These are phyloP conservation scores for Anas platyrhynchos DNA, from an alignment of 2,113 vertebrate genomes.

Conservation along the genomic window DNA sequence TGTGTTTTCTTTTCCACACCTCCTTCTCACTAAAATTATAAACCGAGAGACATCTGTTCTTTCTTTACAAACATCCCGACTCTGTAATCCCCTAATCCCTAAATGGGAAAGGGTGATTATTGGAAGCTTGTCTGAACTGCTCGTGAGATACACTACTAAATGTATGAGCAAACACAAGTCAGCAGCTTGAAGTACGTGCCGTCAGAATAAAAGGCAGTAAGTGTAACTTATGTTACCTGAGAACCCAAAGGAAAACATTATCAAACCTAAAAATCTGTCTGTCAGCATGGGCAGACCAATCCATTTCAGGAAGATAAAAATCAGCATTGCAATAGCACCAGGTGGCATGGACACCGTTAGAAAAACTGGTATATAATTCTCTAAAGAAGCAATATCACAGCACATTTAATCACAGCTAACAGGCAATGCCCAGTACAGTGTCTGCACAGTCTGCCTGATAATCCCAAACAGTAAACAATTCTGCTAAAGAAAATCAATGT, in stretches of 20 bases:
- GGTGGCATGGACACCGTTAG: neutral
- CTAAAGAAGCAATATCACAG: neutral
- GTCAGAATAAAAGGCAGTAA: neutral
- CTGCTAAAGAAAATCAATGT: neutral
- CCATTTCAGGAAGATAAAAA: neutral
- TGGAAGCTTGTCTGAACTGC: neutral
- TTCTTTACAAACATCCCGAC: neutral
- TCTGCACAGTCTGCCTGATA: neutral
- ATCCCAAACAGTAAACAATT: neutral
- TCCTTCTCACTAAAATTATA: neutral
- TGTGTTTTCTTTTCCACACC: neutral
- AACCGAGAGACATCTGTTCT: neutral
- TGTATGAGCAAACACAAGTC: neutral
- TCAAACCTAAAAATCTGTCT: neutral
- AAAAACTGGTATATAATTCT: neutral
- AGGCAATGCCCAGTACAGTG: neutral
- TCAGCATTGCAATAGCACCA: neutral
- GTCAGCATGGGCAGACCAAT: neutral
- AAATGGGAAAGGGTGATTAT: neutral
- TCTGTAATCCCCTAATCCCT: conserved; percentile 24
- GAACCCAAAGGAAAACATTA: neutral
- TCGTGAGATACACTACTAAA: neutral
- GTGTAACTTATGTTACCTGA: neutral
- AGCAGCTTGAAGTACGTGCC: neutral
- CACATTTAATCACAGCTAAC: neutral